Evolutionary conservation across 2,113 vertebrate species (phyloP), one percentile per base, ranked within the genome.

Genomic region (Deroptyus accipitrinus): DNA sequence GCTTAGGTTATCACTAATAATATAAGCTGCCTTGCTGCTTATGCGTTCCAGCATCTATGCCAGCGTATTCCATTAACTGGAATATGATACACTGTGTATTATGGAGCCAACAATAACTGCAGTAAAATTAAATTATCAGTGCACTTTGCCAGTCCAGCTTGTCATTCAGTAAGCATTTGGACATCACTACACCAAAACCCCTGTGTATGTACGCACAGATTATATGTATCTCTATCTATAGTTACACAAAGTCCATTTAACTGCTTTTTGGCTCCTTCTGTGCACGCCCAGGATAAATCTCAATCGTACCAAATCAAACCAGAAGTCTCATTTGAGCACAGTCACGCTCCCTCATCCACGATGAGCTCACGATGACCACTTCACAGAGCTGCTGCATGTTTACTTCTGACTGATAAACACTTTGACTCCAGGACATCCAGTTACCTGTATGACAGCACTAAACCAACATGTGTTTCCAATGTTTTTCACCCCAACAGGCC

Each of bases 381-480:
- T 41, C 62, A 41, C 18, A 42, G 22, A 82, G 49, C 14, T 14
- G 31, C 5, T 12, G 28, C 24, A 1, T 3, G 5, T n/a, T 35
- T 64, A 48, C 51, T 20, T 67, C 51, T 37, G 18, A n/a, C 17
- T 1, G 35, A 63, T 3, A 62, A 51, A 37, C 18, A 3, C 10
- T 52, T 30, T 17, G 24, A 86, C 39, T 18, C 68, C 64, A 24
- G 59, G 68, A n/a, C 52, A 59, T 16, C 9, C 57, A 24, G 35
- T 86, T 95, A 99, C 99, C 99, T 99, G 99, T 97, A 99, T 99
- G 85, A 99, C 99, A 11, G 99, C 99, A 27, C 99, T 99, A 97
- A 99, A 99, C 99, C 99, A 99, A 96, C 99, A 99, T 0, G 99
- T 99, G 83, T 99, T 99, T 23, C 99, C 99, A 3, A 99, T 98